These are phyloP conservation scores for Stichodactyla mertensii DNA, from an alignment of 64 coral and sea anemone genomes.

Conservation along the genomic window DNA sequence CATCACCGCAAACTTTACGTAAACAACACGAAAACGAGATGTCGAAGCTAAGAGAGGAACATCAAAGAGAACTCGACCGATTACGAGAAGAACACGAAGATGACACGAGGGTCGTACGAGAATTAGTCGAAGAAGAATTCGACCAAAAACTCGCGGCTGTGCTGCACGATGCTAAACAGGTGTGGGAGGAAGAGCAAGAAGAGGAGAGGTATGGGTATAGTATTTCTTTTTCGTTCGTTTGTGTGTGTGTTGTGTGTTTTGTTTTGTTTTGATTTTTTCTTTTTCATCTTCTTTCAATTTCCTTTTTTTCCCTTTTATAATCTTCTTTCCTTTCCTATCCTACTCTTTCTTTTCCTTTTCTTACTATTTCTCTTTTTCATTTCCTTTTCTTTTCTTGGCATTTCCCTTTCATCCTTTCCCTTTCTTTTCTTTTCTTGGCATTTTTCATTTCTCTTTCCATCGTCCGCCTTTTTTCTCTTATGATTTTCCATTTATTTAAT, in stretches of 20 bases:
- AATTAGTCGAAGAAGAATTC: constrained; percentile 53
- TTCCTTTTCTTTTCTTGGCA: background rate
- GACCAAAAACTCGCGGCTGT: constrained; percentile 40
- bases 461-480: background rate
- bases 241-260: background rate
- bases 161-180: constrained; percentile 64
- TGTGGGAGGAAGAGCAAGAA: constrained; percentile 87
- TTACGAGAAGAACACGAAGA: constrained; percentile 48
- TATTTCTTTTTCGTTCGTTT: background rate
- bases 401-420: background rate
- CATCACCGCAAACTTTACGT: background rate
- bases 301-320: background rate
- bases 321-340: background rate
- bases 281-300: background rate
- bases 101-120: constrained; percentile 37
- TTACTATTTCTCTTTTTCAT: background rate
- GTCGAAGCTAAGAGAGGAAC: background rate
- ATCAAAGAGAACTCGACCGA: constrained; percentile 44
- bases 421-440: background rate
- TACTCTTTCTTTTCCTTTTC: background rate
- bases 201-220: constrained; percentile 42
- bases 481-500: background rate
- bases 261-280: background rate
- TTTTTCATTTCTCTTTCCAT: background rate
- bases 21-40: constrained; percentile 20